Conservation (phyloP, 2,113 vertebrate genomes). For the Plotosus lineatus region DNA sequence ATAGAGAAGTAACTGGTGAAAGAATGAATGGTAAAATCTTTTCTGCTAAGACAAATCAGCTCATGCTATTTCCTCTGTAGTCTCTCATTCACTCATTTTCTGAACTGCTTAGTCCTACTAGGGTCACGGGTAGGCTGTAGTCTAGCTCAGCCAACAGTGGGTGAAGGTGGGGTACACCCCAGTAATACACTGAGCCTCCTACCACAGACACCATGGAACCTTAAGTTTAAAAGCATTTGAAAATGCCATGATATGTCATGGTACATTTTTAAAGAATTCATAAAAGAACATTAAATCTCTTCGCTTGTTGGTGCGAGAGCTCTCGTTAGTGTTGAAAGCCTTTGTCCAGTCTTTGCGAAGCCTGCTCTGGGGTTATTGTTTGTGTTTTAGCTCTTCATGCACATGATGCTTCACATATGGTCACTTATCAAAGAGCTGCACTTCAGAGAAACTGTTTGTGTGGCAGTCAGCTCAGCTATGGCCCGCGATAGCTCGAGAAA, state of each 20-base stretch:
- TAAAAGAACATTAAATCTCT: constrained; percentile 34
- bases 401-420: constrained; percentile 51
- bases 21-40: too few relatives aligned
- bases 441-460: constrained; percentile 53
- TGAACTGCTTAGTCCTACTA: too few relatives aligned
- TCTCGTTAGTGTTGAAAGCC: constrained; percentile 38
- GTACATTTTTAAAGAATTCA: constrained; percentile 45
- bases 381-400: constrained; percentile 32
- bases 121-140: too few relatives aligned
- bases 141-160: too few relatives aligned
- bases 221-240: constrained; percentile 47
- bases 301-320: constrained; percentile 38
- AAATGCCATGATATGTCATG: constrained; percentile 42
- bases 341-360: constrained; percentile 45
- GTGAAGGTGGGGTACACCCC: too few relatives aligned
- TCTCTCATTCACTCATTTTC: too few relatives aligned
- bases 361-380: constrained; percentile 44
- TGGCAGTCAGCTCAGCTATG: constrained; percentile 50
- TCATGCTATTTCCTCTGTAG: too few relatives aligned
- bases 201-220: constrained; percentile 16
- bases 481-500: constrained; percentile 53
- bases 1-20: too few relatives aligned
- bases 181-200: constrained; percentile 34
- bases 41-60: too few relatives aligned
- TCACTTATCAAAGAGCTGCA: constrained; percentile 52